Evolutionary conservation across 2,888 invertebrate species (phyloP).

Genomic region (Hirtodrosophila trivittata): DNA sequence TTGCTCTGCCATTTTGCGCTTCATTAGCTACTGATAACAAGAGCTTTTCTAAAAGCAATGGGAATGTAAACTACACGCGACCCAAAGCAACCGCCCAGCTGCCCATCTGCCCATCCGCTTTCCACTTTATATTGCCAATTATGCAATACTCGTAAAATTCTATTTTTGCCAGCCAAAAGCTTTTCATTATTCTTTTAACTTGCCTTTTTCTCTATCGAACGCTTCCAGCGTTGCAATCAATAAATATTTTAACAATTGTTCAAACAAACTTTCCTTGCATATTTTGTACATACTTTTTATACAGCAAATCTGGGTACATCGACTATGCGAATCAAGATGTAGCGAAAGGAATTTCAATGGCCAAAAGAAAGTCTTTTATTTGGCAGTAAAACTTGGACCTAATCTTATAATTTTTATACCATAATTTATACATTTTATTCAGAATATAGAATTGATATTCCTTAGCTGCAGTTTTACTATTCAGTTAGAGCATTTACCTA

Average conservation of each 20-base stretch:
- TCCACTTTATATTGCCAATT: slow-evolving; percentile 59
- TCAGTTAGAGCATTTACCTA: background rate
- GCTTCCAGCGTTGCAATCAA: slow-evolving; percentile 53
- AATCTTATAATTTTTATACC: too few species aligned
- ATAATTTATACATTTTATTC: too few species aligned
- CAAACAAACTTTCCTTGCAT: slow-evolving; percentile 44
- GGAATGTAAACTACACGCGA: slow-evolving; percentile 10
- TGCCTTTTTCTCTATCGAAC: slow-evolving; percentile 29
- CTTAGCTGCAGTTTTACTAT: too few species aligned
- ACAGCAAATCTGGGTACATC: background rate
- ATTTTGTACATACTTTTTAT: slow-evolving; percentile 25
- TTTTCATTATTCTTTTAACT: slow-evolving; percentile 30
- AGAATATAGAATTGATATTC: too few species aligned
- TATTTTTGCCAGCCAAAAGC: slow-evolving; percentile 52
- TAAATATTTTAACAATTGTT: slow-evolving; percentile 64
- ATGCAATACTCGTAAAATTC: slow-evolving; percentile 39
- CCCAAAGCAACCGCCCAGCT: background rate
- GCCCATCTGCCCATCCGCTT: background rate
- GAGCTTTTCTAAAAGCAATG: slow-evolving; percentile 22
- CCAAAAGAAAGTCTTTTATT: background rate
- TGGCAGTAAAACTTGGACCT: too few species aligned
- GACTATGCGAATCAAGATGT: background rate
- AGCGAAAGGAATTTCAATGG: too few species aligned
- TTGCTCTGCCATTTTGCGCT: slow-evolving; percentile 58
- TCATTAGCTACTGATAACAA: slow-evolving; percentile 60